Conservation (phyloP, 2,113 vertebrate species). For the Phylloscopus trochilus region DNA sequence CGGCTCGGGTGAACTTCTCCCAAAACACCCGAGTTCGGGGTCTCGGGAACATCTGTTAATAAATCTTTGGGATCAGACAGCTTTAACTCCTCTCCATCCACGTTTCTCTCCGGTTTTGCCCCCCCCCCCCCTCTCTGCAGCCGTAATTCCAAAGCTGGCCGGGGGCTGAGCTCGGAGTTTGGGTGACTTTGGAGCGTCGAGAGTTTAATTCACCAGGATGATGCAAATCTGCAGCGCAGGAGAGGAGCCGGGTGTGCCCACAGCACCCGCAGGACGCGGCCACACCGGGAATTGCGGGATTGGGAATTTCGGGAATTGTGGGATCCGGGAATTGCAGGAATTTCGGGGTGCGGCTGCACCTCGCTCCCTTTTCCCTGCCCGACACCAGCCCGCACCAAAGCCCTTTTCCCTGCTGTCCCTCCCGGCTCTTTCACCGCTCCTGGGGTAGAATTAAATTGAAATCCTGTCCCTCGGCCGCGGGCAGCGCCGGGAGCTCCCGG, state of each 20-base stretch:
- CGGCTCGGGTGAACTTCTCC: rapidly evolving
- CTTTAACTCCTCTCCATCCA: rapidly evolving
- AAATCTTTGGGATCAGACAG: rapidly evolving
- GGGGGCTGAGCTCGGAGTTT: neutral
- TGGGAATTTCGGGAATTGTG: neutral
- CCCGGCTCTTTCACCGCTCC: rapidly evolving
- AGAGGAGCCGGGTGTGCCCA: rapidly evolving
- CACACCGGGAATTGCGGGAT: neutral
- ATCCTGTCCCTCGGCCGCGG: neutral
- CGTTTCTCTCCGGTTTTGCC: rapidly evolving
- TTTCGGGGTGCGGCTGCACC: neutral
- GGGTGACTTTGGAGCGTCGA: rapidly evolving
- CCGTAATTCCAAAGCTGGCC: rapidly evolving
- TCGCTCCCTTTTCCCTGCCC: rapidly evolving
- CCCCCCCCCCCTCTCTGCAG: neutral
- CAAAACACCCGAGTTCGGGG: neutral
- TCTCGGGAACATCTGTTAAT: rapidly evolving
- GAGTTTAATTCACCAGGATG: rapidly evolving
- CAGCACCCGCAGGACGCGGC: neutral
- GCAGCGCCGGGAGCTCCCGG: neutral
- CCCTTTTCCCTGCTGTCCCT: rapidly evolving
- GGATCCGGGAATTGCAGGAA: neutral
- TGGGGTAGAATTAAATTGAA: rapidly evolving
- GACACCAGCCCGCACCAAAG: neutral
- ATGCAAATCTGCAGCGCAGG: rapidly evolving